Evolutionary conservation across 2,113 vertebrate genomes (phyloP).

Genomic region (Trematocara variabile): DNA sequence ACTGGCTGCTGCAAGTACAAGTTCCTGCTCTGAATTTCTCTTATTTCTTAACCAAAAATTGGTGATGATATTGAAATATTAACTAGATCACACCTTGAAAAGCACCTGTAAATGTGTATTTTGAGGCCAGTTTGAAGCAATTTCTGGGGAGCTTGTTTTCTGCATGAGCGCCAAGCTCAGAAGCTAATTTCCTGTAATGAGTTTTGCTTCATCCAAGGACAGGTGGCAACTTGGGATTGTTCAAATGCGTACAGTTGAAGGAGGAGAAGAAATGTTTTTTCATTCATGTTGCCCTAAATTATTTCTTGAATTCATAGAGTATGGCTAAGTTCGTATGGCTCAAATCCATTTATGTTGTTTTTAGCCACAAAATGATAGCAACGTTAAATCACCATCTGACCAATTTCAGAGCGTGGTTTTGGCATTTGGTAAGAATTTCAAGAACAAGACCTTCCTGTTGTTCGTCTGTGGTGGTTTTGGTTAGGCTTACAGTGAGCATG

Average conservation of each 20-base stretch:
- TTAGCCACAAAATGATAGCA: not conserved
- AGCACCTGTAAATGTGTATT: conserved; percentile 43
- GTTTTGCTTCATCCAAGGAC: conserved; percentile 32
- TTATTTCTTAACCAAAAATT: not conserved
- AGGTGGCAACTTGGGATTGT: not conserved
- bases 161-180: not conserved
- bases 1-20: conserved; percentile 43
- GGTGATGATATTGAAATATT: conserved; percentile 58
- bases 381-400: not conserved
- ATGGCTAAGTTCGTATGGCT: not conserved
- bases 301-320: not conserved
- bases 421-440: not conserved
- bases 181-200: conserved; percentile 28
- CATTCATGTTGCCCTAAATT: not conserved
- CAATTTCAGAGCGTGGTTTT: not conserved
- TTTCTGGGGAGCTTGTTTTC: conserved; percentile 5
- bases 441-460: not conserved
- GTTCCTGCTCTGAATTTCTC: conserved; percentile 42
- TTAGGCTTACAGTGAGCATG: not conserved
- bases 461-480: not conserved
- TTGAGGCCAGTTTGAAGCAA: conserved; percentile 35
- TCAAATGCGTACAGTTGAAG: not conserved
- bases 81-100: conserved; percentile 43
- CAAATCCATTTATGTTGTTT: not conserved
- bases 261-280: not conserved